A percentile compares a stretch with the other conserved stretches of the same genome.
These are phyloP conservation scores for Opisthocomus hoazin DNA, from an alignment of 2,113 vertebrate genomes.

Conservation along the genomic window DNA sequence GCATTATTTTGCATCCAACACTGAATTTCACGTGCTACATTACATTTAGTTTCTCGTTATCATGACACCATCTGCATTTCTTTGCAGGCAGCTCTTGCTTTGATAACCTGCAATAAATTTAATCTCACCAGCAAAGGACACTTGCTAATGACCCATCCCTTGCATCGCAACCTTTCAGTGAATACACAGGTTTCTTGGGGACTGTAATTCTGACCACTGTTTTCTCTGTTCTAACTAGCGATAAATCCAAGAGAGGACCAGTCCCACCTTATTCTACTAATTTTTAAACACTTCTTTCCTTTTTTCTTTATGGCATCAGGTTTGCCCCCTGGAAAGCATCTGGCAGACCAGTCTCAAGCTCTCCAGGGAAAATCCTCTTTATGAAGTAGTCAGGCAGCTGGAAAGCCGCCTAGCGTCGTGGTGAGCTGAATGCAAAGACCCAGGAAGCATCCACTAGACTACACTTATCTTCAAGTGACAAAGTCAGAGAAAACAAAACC, in stretches of 20 bases:
- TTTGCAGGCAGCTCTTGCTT: not conserved
- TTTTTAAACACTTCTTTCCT: not conserved
- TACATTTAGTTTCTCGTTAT: not conserved
- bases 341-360: not conserved
- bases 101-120: not conserved
- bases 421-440: not conserved
- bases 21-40: not conserved
- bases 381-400: not conserved
- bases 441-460: not conserved
- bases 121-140: not conserved
- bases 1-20: not conserved
- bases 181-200: not conserved
- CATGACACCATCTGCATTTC: fast-evolving
- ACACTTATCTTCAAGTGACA: not conserved
- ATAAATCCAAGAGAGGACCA: not conserved
- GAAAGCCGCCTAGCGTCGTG: not conserved
- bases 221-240: not conserved
- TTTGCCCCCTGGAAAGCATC: not conserved
- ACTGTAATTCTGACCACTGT: not conserved
- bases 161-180: not conserved
- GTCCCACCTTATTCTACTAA: not conserved
- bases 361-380: not conserved
- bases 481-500: not conserved
- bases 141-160: not conserved
- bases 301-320: not conserved